Base-by-base conservation (phyloP, 2,113 vertebrate species). In the Callorhinus ursinus region DNA sequence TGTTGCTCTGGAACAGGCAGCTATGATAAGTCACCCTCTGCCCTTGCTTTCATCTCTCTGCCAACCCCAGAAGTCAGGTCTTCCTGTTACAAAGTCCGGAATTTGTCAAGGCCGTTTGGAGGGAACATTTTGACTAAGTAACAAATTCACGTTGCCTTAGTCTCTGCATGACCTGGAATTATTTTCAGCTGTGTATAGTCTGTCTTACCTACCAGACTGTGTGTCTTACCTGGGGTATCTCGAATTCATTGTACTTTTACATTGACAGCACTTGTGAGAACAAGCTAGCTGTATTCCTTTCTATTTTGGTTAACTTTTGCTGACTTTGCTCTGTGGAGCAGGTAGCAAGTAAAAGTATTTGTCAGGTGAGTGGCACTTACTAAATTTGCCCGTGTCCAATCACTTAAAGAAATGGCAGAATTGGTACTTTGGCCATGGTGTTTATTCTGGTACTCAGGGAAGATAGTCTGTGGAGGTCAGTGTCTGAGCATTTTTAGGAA, bases 371-470 rank as follows among this genome's bases (percentile, higher is more conserved):
- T 19, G 67, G 55, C 21, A 7, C 31, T n/a, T 87, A 0, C 18
- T 82, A 10, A 15, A 16, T 53, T 10, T 61, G 81, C 36, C 26
- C 16, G 12, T 21, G 12, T 80, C 36, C 53, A 39, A 0, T 85
- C 63, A 11, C 31, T 79, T 49, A 69, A 19, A 51, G 42, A 51
- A 36, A 7, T 9, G 16, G 71, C 6, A 57, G 79, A 63, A n/a
- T 24, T 10, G 16, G 63, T 59, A 2, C 61, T 31, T 36, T 63
- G 51, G 7, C 26, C 1, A 0, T 22, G 15, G 21, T 11, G 0
- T 31, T 15, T n/a, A 8, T 26, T 69, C 42, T 22, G n/a, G 28
- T 28, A 14, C 69, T 36, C 33, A 46, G 33, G 22, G 33, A 16
- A 26, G 19, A 1, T 1, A 14, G 33, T 26, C n/a, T 88, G 71